Conservation (phyloP, 2,888 invertebrate species). For the Ophion costatus region DNA sequence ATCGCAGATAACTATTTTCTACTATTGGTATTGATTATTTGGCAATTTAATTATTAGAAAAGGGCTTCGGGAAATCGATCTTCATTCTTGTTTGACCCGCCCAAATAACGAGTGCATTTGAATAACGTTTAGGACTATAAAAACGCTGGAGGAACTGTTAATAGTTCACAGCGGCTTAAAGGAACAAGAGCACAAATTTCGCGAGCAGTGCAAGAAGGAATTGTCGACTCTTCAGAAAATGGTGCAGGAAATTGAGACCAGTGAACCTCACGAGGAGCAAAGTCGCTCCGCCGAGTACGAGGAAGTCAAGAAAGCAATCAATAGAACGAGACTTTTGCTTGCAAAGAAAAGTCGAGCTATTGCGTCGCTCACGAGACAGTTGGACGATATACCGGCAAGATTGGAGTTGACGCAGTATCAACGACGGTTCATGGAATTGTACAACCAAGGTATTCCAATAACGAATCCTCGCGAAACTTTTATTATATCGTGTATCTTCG, state of each 20-base stretch:
- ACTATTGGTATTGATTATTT: not conserved
- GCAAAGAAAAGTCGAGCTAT: conserved; percentile 93
- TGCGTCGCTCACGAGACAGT: conserved; percentile 91
- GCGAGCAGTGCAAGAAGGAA: conserved; percentile 89
- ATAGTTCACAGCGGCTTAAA: conserved; percentile 89
- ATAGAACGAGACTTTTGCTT: conserved; percentile 87
- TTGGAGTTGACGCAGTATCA: conserved; percentile 98
- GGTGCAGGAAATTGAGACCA: conserved; percentile 83
- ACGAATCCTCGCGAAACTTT: not conserved
- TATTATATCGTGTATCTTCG: not conserved
- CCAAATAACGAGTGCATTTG: not conserved
- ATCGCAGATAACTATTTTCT: too few species aligned
- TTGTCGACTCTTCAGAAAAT: conserved; percentile 85
- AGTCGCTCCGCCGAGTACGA: conserved; percentile 85
- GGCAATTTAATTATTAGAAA: not conserved
- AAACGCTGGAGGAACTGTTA: conserved; percentile 87
- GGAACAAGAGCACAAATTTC: conserved; percentile 89
- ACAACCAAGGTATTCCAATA: conserved; percentile 90
- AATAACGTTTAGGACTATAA: conserved; percentile 72
- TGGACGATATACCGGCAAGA: conserved; percentile 96
- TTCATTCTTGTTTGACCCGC: not conserved
- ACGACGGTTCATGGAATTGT: conserved; percentile 96
- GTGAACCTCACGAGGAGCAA: conserved; percentile 83
- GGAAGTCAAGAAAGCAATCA: conserved; percentile 87
- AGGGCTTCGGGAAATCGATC: not conserved